phyloP scores from a whole-genome alignment of 2,113 vertebrate genomes.

The Synchiropus splendidus region DNA sequence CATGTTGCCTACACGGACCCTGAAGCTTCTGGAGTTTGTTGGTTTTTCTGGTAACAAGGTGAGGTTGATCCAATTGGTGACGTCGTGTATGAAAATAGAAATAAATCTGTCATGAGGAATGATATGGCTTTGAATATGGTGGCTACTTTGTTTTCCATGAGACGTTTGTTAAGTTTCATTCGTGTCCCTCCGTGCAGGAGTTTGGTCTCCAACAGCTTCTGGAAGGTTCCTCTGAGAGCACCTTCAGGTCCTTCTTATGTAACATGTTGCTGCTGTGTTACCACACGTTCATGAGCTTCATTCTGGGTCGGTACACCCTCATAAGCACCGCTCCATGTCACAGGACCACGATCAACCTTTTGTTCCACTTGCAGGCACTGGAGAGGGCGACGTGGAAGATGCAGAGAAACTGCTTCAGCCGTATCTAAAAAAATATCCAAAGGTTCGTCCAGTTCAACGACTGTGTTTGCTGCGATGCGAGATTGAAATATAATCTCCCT shows the following conservation, averaged over 20 bases:
- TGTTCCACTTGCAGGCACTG: constrained; percentile 71
- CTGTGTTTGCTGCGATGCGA: background rate
- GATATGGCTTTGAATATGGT: too few species aligned
- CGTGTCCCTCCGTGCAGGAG: constrained; percentile 65
- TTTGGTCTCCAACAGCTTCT: constrained; percentile 88
- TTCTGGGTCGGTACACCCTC: constrained; percentile 69
- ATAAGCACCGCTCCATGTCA: background rate
- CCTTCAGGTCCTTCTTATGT: constrained; percentile 89
- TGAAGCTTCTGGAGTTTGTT: constrained; percentile 89
- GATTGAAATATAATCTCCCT: background rate
- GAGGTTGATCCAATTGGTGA: constrained; percentile 20
- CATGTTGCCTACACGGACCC: constrained; percentile 86
- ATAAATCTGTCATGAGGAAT: too few species aligned
- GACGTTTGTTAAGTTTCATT: constrained; percentile 7
- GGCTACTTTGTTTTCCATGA: too few species aligned
- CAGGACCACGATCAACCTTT: background rate
- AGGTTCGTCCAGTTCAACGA: constrained; percentile 49
- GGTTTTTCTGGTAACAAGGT: constrained; percentile 98
- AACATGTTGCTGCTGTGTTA: constrained; percentile 95
- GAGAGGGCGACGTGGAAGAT: constrained; percentile 86
- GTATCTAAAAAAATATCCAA: constrained; percentile 86
- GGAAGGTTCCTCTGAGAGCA: constrained; percentile 79
- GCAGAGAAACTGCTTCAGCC: constrained; percentile 86
- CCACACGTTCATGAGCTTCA: constrained; percentile 97
- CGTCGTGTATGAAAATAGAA: background rate